These are phyloP conservation scores for Maniola jurtina DNA, from an alignment of 1,140 invertebrate genomes.

Conservation along the genomic window DNA sequence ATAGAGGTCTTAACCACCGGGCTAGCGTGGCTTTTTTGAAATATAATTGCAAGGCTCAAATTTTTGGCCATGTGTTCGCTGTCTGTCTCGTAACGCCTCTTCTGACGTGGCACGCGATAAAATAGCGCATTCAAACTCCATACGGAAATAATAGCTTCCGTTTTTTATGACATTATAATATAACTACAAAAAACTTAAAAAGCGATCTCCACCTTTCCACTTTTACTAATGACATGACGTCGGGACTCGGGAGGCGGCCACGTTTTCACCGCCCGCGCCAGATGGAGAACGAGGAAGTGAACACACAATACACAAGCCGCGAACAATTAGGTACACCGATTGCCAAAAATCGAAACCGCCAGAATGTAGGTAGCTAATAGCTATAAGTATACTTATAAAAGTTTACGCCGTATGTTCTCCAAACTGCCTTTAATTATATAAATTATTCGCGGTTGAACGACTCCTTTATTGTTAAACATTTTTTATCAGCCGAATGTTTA, in stretches of 20 bases:
- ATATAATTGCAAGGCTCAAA: slow-evolving; percentile 21
- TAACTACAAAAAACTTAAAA: slow-evolving; percentile 48
- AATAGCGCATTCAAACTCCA: slow-evolving; percentile 29
- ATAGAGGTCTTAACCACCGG: too few relatives aligned
- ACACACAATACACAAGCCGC: slow-evolving; percentile 42
- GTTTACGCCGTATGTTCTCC: slow-evolving; percentile 30
- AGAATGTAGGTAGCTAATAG: slow-evolving; percentile 30
- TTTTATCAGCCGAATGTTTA: slow-evolving; percentile 36
- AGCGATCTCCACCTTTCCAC: slow-evolving; percentile 49
- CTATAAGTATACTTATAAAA: slow-evolving; percentile 19
- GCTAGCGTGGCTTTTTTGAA: not conserved
- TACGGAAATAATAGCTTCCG: slow-evolving; percentile 47
- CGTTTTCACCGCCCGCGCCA: slow-evolving; percentile 63
- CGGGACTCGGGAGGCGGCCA: slow-evolving; percentile 39
- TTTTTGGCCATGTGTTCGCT: slow-evolving; percentile 22
- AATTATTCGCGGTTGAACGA: slow-evolving; percentile 48
- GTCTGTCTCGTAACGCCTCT: not conserved
- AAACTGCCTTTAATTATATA: slow-evolving; percentile 44
- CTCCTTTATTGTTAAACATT: slow-evolving; percentile 52
- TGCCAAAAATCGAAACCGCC: slow-evolving; percentile 55
- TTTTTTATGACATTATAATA: slow-evolving; percentile 19
- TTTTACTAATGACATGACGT: slow-evolving; percentile 63
- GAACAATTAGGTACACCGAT: slow-evolving; percentile 44
- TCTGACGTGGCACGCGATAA: slow-evolving; percentile 41
- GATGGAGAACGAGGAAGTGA: slow-evolving; percentile 62